Conservation (phyloP, 2,888 invertebrate genomes). For the Byasa hedistus region DNA sequence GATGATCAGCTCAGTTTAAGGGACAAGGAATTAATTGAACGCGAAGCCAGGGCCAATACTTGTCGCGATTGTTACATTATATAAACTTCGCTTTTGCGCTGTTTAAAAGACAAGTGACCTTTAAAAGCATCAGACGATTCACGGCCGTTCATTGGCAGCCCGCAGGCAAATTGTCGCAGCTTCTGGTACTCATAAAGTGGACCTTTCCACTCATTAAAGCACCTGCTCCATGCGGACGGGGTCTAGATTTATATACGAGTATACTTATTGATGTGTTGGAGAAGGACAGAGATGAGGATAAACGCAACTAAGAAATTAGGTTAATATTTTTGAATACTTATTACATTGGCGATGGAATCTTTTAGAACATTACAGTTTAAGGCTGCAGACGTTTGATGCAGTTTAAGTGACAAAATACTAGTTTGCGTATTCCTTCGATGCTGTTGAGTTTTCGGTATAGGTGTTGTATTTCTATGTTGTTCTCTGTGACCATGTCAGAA, state of each 20-base stretch:
- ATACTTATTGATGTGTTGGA: no score
- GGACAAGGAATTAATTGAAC: background rate
- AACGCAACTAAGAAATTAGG: no score
- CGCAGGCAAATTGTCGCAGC: constrained; percentile 20
- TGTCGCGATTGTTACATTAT: background rate
- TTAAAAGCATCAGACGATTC: constrained; percentile 22
- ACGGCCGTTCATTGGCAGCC: constrained; percentile 26
- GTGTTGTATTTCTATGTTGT: no score
- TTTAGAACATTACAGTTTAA: no score
- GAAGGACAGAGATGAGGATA: no score
- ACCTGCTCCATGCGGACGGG: constrained; percentile 12
- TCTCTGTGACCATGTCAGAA: no score
- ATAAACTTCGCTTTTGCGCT: constrained; percentile 16
- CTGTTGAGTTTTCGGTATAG: no score
- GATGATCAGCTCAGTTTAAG: background rate
- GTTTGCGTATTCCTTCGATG: no score
- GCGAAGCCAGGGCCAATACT: background rate
- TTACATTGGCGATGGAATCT: no score
- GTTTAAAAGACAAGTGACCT: constrained; percentile 23
- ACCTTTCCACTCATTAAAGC: constrained; percentile 12
- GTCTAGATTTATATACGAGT: background rate
- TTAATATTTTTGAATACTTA: no score
- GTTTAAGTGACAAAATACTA: no score
- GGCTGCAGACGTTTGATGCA: no score
- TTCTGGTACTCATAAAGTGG: constrained; percentile 4